Base-by-base conservation (phyloP, 92 coral and sea anemone species). In the Parazoanthus darwini region DNA sequence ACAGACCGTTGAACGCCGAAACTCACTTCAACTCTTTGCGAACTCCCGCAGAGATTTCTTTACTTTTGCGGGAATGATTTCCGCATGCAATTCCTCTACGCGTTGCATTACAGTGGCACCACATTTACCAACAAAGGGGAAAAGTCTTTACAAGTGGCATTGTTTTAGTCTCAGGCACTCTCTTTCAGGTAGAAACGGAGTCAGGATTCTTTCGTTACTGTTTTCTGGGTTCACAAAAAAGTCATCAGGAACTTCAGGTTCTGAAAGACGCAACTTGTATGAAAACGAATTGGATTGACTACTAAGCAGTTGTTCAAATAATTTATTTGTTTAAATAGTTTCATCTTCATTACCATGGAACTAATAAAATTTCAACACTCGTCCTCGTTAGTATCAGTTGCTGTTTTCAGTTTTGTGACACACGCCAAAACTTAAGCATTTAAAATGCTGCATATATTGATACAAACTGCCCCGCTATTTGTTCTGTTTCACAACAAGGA, bases 61-160 rank as follows among this genome's bases (percentile, higher is more conserved):
- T 36, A 9, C 50, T 14, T 80, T 80, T 33, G 33, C 33, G 33
- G 70, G 85, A 80, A 80, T 80, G 85, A 36, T 58, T 54, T 58
- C 85, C 70, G 85, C 70, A 36, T 80, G 58, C 71, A 80, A 35
- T 14, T 33, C 85, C 39, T 58, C 85, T 29, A 15, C 70, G 13
- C 85, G 71, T 29, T 11, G 39, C 37, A 58, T 15, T 51, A 5
- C 22, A 29, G 39, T 2, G 43, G 72, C 56, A 14, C 3, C n/a
- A 16, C 43, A 38, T 16, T 22, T 22, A 35, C 68, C 43, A 80
- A 14, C 39, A 63, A 70, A 7, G 44, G 15, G 1, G 14, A 29
- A 72, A 80, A 54, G 5, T 35, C 72, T 6, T 54, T n/a, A 20
- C n/a, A 80, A 26, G n/a, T 29, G 85, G 70, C 8, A 46, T 50